phyloP scores from a whole-genome alignment of 2,113 vertebrate genomes.

The Pithys albifrons region DNA sequence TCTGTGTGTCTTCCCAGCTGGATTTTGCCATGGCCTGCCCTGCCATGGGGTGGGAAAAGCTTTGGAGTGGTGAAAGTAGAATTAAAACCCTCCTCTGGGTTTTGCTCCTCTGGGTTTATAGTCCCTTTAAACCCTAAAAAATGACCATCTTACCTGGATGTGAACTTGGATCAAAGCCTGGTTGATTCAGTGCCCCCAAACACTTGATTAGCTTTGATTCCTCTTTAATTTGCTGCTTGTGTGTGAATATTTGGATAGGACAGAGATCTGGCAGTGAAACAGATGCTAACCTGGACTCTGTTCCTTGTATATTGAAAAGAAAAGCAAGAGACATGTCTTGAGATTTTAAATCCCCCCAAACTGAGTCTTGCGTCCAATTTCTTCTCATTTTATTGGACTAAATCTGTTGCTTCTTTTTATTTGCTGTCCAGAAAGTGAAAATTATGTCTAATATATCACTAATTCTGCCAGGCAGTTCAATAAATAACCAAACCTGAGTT shows the following conservation, averaged over 20 bases:
- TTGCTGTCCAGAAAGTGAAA: neutral
- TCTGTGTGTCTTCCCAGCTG: neutral
- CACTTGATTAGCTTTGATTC: neutral
- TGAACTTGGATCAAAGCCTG: neutral
- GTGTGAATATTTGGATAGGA: neutral
- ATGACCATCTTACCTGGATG: neutral
- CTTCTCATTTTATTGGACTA: neutral
- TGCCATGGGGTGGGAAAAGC: neutral
- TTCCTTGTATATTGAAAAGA: neutral
- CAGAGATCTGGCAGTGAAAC: neutral
- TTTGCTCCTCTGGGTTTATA: neutral
- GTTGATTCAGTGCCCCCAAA: neutral
- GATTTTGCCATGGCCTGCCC: neutral
- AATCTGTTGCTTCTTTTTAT: neutral
- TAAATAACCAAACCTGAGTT: neutral
- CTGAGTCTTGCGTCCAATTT: neutral
- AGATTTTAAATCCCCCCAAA: neutral
- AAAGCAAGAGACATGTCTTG: rapidly evolving
- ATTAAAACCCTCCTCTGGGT: neutral
- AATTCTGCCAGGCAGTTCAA: neutral
- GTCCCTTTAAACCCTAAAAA: neutral
- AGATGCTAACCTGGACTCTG: neutral
- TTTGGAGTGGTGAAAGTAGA: neutral
- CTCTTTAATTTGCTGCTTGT: neutral
- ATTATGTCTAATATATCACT: neutral